These are phyloP conservation scores for Drosophila pectinifera DNA, from an alignment of 1,140 invertebrate genomes.

Conservation along the genomic window DNA sequence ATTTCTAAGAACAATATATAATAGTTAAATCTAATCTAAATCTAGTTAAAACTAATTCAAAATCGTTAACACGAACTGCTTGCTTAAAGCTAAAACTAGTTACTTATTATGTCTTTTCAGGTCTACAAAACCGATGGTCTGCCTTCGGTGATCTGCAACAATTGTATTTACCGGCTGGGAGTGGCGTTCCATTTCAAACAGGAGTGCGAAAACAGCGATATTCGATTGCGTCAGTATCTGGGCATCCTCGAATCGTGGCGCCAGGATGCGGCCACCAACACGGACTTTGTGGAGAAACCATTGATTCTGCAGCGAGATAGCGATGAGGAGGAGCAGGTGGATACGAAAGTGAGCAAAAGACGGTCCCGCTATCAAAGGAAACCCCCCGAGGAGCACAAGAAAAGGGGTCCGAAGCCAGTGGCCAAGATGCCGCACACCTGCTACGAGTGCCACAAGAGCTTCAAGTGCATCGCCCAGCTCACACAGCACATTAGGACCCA, in stretches of 20 bases:
- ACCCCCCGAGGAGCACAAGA: constrained; percentile 86
- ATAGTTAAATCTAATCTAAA: too few species aligned
- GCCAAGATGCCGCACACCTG: constrained; percentile 86
- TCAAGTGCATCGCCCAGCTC: constrained; percentile 87
- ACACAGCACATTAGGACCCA: constrained; percentile 87
- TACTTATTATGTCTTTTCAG: constrained; percentile 78
- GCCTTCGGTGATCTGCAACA: constrained; percentile 88
- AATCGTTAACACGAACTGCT: too few species aligned
- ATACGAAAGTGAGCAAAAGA: constrained; percentile 56
- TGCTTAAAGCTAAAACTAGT: too few species aligned
- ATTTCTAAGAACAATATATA: too few species aligned
- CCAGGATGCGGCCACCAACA: constrained; percentile 81
- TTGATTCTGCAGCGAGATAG: constrained; percentile 39
- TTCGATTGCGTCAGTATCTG: constrained; percentile 87
- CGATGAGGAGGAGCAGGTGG: constrained; percentile 59
- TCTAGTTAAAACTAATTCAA: too few species aligned
- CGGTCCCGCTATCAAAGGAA: constrained; percentile 86
- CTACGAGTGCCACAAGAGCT: constrained; percentile 87
- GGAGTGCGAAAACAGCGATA: constrained; percentile 88
- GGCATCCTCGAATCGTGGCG: constrained; percentile 84
- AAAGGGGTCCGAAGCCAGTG: constrained; percentile 87
- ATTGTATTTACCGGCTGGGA: constrained; percentile 88
- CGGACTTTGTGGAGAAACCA: constrained; percentile 59
- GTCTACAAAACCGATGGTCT: constrained; percentile 88
- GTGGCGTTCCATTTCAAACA: constrained; percentile 89